These are phyloP conservation scores for Mormoops blainvillei DNA, from an alignment of 2,113 vertebrate species.

Conservation along the genomic window DNA sequence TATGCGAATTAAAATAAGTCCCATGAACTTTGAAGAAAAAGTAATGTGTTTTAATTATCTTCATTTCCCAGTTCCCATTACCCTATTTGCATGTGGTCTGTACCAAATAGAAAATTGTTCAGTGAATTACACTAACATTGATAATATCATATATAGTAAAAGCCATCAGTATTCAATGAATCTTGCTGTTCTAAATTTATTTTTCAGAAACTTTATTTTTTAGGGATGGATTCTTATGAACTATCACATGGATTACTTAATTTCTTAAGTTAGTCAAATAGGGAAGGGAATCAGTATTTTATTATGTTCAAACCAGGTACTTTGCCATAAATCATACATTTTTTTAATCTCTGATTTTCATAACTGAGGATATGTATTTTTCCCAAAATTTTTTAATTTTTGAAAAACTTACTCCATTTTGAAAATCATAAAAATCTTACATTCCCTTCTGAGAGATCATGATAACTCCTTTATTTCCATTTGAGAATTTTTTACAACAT, in stretches of 20 bases:
- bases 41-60: not conserved
- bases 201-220: slow-evolving; percentile 18
- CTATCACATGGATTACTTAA: not conserved
- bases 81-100: not conserved
- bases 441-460: not conserved
- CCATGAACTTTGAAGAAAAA: not conserved
- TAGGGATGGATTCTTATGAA: not conserved
- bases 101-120: slow-evolving; percentile 11
- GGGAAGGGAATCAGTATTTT: not conserved
- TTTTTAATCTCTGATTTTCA: slow-evolving; percentile 24
- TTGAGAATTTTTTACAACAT: not conserved
- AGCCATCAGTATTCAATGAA: not conserved
- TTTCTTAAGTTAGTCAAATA: slow-evolving; percentile 4
- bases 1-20: not conserved
- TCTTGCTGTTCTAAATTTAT: slow-evolving; percentile 13
- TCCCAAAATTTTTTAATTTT: not conserved
- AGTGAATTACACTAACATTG: not conserved
- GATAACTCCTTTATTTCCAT: not conserved
- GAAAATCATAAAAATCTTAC: not conserved
- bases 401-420: not conserved
- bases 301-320: not conserved
- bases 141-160: not conserved
- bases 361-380: not conserved
- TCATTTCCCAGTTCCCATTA: not conserved
- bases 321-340: not conserved